Evolutionary conservation across 1,140 invertebrate genomes (phyloP).

Genomic region (Vanessa atalanta): DNA sequence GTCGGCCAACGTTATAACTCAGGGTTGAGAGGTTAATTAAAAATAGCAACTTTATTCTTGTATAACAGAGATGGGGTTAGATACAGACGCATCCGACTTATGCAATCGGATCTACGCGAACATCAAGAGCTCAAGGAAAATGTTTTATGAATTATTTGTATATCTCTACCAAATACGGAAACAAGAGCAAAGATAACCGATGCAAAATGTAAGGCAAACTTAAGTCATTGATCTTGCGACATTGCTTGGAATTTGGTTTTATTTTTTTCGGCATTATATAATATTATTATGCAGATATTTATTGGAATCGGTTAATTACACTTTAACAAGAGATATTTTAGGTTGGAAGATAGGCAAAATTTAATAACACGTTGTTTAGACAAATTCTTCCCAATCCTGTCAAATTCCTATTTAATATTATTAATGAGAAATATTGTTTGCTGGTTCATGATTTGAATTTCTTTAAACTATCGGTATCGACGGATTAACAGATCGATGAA

Average conservation of each 20-base stretch:
- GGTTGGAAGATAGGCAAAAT: no score
- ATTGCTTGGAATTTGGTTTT: neutral
- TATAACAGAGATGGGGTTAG: conserved; percentile 68
- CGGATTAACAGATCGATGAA: no score
- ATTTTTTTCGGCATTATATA: neutral
- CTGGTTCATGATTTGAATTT: no score
- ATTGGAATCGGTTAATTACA: neutral
- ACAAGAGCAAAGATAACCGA: neutral
- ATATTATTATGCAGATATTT: neutral
- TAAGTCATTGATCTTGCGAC: conserved; percentile 7
- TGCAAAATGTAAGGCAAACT: neutral
- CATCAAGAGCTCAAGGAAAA: conserved; percentile 7
- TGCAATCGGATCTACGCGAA: conserved; percentile 42
- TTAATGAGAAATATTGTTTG: no score
- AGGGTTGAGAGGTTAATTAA: conserved; percentile 79
- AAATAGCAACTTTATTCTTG: conserved; percentile 78
- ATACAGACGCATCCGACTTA: conserved; percentile 64
- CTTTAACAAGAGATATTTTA: neutral
- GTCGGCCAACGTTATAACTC: conserved; percentile 74
- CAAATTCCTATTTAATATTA: no score
- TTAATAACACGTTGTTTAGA: no score
- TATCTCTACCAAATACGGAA: neutral
- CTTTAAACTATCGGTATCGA: no score
- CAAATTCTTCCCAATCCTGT: no score
- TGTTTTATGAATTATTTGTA: conserved; percentile 1